Evolutionary conservation across 2,888 invertebrate species (phyloP).

Genomic region (Eutolmus rufibarbis): DNA sequence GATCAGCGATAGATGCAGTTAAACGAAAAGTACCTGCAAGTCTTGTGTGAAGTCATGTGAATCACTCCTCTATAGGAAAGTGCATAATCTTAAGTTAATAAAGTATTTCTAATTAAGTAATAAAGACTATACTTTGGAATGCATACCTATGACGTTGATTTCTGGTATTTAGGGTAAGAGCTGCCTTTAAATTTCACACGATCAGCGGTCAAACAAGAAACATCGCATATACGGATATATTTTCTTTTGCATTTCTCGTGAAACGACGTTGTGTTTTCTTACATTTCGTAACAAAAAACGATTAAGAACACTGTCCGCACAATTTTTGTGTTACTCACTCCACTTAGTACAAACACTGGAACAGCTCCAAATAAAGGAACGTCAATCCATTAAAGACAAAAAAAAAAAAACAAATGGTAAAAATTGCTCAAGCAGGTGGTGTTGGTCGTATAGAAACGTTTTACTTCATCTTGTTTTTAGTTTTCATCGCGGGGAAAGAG

Average conservation of each 20-base stretch:
- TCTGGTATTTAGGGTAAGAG: background rate
- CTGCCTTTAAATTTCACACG: background rate
- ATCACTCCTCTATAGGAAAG: background rate
- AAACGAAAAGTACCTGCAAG: background rate
- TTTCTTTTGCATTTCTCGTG: background rate
- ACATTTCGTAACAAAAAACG: conserved; percentile 7
- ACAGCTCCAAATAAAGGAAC: background rate
- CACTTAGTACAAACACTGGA: background rate
- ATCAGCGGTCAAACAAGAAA: background rate
- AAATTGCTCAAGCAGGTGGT: conserved; percentile 36
- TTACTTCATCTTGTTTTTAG: conserved; percentile 21
- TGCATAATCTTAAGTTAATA: background rate
- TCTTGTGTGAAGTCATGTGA: background rate
- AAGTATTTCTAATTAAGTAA: background rate
- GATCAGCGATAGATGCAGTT: background rate
- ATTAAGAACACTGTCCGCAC: background rate
- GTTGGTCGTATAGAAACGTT: conserved; percentile 10
- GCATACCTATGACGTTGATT: background rate
- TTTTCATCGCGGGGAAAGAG: background rate
- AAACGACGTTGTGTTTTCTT: background rate
- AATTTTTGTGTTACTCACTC: background rate
- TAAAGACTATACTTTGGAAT: background rate
- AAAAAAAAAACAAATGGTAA: background rate
- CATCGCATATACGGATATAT: background rate
- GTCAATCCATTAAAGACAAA: background rate